phyloP scores from a whole-genome alignment of 92 coral and sea anemone genomes.

The Actinostola sp. region DNA sequence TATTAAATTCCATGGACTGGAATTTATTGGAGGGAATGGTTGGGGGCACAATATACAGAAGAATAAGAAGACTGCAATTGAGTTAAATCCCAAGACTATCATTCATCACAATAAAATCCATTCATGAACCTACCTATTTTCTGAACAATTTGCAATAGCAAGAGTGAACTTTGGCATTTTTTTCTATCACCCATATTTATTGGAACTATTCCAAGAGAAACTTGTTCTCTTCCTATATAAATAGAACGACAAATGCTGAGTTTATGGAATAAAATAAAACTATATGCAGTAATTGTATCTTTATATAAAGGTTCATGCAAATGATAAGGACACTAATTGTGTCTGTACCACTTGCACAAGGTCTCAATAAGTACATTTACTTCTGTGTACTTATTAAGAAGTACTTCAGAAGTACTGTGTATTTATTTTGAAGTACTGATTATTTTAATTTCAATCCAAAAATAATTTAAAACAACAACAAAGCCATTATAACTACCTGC shows the following conservation, averaged over 20 bases:
- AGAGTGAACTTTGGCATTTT: slow-evolving; percentile 6
- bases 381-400: no score
- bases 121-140: neutral
- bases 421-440: no score
- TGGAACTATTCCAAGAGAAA: neutral
- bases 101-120: neutral
- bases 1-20: no score
- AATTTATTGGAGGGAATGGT: no score
- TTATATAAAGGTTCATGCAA: neutral
- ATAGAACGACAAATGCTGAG: neutral
- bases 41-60: no score
- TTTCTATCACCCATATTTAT: neutral
- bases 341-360: no score
- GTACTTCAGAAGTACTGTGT: no score
- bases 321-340: neutral
- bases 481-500: neutral
- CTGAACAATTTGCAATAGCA: slow-evolving; percentile 3
- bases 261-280: neutral
- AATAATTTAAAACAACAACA: no score
- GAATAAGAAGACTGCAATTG: neutral
- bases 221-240: neutral
- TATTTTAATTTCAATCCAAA: no score
- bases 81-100: neutral
- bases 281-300: neutral
- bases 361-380: no score